Evolutionary conservation across 2,113 vertebrate species (phyloP).

Genomic region (Recurvirostra avosetta): DNA sequence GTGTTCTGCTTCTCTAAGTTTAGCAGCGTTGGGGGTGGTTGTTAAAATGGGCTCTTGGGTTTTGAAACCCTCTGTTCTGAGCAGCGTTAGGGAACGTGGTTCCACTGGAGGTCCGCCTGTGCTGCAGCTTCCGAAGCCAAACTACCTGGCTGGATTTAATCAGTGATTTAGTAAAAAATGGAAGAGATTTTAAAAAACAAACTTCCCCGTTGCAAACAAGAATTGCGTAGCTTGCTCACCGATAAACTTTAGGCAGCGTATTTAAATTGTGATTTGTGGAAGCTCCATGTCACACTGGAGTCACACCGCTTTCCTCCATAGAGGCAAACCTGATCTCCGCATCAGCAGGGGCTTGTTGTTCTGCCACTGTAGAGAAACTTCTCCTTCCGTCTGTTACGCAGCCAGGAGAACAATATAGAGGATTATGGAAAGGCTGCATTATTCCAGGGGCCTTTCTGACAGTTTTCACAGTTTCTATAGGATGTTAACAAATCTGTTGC

Average conservation of each 20-base stretch:
- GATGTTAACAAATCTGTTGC: background rate
- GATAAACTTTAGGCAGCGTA: fast-evolving
- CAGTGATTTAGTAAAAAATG: background rate
- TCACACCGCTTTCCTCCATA: background rate
- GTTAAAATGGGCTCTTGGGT: background rate
- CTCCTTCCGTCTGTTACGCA: background rate
- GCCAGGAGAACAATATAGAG: slow-evolving; percentile 62
- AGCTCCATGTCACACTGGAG: background rate
- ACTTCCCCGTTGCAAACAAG: background rate
- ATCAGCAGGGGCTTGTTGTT: slow-evolving; percentile 46
- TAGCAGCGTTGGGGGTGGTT: slow-evolving; percentile 31
- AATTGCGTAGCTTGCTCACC: fast-evolving
- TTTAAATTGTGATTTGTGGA: fast-evolving
- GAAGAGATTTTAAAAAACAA: background rate
- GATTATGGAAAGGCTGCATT: slow-evolving; percentile 51
- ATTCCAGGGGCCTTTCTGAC: background rate
- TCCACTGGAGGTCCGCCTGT: background rate
- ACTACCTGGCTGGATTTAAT: background rate
- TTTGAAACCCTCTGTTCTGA: background rate
- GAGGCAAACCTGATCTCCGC: background rate
- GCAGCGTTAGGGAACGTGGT: background rate
- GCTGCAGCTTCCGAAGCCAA: background rate
- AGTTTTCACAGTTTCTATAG: background rate
- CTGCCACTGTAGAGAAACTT: slow-evolving; percentile 45
- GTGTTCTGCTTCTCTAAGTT: slow-evolving; percentile 34